Evolutionary conservation across 1,140 invertebrate species (phyloP).

Genomic region (Maconellicoccus hirsutus): DNA sequence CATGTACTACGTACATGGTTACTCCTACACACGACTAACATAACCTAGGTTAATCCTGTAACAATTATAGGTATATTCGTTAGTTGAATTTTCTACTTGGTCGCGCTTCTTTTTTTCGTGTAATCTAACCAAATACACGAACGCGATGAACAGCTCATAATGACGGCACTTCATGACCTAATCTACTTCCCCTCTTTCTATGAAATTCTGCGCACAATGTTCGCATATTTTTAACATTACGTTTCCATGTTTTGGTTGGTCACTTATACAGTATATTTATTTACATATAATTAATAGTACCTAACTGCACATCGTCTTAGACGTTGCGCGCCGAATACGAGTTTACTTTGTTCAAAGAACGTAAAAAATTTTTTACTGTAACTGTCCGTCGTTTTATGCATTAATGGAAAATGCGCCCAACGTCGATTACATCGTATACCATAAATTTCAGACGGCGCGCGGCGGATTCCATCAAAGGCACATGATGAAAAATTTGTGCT

Average conservation of each 20-base stretch:
- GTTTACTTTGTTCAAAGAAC: neutral
- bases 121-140: neutral
- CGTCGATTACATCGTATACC: too few species aligned
- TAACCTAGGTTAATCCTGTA: slow-evolving; percentile 13
- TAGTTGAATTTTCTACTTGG: neutral
- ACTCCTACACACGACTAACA: neutral
- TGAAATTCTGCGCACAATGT: neutral
- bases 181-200: slow-evolving; percentile 16
- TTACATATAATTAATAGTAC: neutral
- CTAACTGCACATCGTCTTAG: neutral
- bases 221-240: slow-evolving; percentile 3
- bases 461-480: too few species aligned
- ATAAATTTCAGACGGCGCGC: too few species aligned
- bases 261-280: neutral
- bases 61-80: neutral
- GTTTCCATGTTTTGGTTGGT: neutral
- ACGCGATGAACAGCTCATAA: neutral
- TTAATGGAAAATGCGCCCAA: too few species aligned
- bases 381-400: neutral
- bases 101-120: neutral
- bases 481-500: neutral
- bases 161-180: slow-evolving; percentile 13
- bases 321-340: neutral
- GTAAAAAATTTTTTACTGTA: neutral
- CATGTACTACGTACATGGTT: neutral